These are phyloP conservation scores for Rattus norvegicus DNA, from an alignment of 2,113 vertebrate genomes.

Conservation along the genomic window DNA sequence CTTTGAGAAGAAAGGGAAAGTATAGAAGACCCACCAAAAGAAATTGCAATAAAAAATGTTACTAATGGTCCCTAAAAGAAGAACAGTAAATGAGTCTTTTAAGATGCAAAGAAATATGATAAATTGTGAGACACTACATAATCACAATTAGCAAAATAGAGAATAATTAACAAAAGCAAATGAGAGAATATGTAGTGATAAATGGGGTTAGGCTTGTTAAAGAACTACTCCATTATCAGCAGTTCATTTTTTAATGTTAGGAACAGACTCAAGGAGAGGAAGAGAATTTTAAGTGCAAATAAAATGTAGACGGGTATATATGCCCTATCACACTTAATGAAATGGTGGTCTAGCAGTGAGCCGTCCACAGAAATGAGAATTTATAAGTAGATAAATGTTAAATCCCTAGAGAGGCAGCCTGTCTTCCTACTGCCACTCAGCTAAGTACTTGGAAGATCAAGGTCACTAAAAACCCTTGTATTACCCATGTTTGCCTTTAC, in stretches of 20 bases:
- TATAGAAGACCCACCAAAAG: slow-evolving; percentile 3
- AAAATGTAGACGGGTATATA: not conserved
- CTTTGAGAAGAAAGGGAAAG: slow-evolving; percentile 28
- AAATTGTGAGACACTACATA: slow-evolving; percentile 55
- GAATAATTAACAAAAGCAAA: slow-evolving; percentile 76
- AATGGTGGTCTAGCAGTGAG: not conserved
- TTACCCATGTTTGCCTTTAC: not conserved
- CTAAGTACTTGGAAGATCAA: slow-evolving; percentile 34
- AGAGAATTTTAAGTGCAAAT: slow-evolving; percentile 40
- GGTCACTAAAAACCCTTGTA: slow-evolving; percentile 7
- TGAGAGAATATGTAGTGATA: slow-evolving; percentile 63
- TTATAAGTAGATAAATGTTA: slow-evolving; percentile 43
- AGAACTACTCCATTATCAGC: slow-evolving; percentile 56
- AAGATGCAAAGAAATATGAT: slow-evolving; percentile 70
- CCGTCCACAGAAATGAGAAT: not conserved
- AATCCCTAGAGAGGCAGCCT: not conserved
- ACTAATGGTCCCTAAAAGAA: slow-evolving; percentile 70
- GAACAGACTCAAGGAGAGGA: not conserved
- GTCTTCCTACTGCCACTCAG: not conserved
- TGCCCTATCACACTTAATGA: not conserved
- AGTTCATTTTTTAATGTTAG: not conserved
- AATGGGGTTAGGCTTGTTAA: slow-evolving; percentile 57
- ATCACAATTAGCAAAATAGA: slow-evolving; percentile 70
- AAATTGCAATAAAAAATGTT: slow-evolving; percentile 67
- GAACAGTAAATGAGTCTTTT: slow-evolving; percentile 68